Conservation (phyloP, 2,113 vertebrate genomes). For the Tyrannus savana region DNA sequence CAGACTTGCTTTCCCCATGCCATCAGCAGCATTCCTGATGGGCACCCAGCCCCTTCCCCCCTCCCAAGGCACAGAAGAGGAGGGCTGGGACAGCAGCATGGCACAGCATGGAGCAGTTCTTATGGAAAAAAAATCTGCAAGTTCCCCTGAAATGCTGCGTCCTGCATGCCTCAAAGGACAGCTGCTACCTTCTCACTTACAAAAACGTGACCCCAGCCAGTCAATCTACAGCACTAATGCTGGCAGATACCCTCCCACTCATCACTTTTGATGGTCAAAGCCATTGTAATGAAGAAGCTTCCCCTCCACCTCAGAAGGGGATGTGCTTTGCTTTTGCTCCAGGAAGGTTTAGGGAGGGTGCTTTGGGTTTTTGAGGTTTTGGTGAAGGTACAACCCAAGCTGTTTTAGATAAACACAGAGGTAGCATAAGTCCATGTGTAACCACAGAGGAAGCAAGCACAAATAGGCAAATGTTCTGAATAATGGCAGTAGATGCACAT, state of each 20-base stretch:
- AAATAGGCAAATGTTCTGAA: slow-evolving; percentile 28
- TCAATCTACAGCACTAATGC: not conserved
- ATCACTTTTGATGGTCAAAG: slow-evolving; percentile 13
- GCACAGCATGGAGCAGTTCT: not conserved
- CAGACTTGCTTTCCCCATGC: not conserved
- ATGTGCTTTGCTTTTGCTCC: not conserved
- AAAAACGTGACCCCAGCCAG: slow-evolving; percentile 34
- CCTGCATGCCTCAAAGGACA: slow-evolving; percentile 47
- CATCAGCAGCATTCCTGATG: not conserved
- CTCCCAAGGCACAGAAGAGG: not conserved
- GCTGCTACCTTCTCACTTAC: slow-evolving; percentile 62
- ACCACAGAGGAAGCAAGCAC: not conserved
- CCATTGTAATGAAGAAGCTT: not conserved
- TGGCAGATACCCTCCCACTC: not conserved
- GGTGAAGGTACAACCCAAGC: not conserved
- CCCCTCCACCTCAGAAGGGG: not conserved
- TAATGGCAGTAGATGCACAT: not conserved
- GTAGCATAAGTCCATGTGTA: not conserved
- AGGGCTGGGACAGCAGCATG: not conserved
- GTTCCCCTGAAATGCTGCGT: slow-evolving; percentile 23
- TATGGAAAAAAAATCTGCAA: not conserved
- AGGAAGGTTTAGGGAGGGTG: not conserved
- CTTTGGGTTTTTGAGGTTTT: not conserved
- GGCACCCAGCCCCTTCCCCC: not conserved
- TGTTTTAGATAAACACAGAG: not conserved